These are phyloP conservation scores for Neoitamus cyanurus DNA, from an alignment of 2,888 invertebrate genomes.

Conservation along the genomic window DNA sequence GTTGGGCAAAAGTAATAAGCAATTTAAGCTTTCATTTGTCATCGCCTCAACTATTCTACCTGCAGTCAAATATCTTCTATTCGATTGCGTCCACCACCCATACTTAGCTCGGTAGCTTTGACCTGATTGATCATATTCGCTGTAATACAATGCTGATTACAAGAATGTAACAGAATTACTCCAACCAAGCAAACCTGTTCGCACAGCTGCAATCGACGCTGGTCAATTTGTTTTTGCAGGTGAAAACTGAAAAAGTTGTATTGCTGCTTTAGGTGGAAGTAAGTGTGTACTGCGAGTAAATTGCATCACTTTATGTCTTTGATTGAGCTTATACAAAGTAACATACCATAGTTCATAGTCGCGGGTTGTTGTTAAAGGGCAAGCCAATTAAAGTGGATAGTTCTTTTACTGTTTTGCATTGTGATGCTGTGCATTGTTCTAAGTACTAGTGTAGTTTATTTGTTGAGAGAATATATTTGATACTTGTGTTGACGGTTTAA, in stretches of 20 bases:
- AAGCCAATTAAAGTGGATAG: background rate
- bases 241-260: background rate
- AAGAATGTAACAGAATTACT: background rate
- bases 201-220: background rate
- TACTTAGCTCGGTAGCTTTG: background rate
- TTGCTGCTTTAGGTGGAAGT: background rate
- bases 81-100: background rate
- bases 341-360: too few species aligned
- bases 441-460: too few species aligned
- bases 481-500: too few species aligned
- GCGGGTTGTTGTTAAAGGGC: background rate
- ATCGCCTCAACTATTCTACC: background rate
- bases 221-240: background rate
- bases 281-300: background rate
- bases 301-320: background rate
- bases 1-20: too few species aligned
- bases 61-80: background rate
- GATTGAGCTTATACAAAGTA: too few species aligned
- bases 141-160: background rate
- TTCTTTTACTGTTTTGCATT: too few species aligned
- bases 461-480: too few species aligned
- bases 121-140: background rate
- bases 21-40: background rate
- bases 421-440: background rate
- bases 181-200: background rate